These are phyloP conservation scores for Camponotus vicinus DNA, from an alignment of 1,140 invertebrate species.

Conservation along the genomic window DNA sequence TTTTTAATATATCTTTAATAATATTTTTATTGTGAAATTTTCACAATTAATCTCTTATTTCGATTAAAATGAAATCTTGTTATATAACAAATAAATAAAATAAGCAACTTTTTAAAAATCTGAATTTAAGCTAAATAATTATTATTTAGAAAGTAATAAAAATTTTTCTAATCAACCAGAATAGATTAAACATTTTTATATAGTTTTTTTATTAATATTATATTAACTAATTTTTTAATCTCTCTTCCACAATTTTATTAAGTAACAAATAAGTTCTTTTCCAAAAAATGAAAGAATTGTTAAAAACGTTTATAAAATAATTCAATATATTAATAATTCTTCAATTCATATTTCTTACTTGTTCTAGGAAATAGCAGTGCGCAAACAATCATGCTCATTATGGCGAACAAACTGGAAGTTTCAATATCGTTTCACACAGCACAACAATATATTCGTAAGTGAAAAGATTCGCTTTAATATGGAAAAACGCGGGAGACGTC, in stretches of 20 bases:
- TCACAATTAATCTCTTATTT: not conserved
- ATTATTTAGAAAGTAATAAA: not conserved
- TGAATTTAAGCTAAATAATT: not conserved
- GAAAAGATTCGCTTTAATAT: slow-evolving; percentile 35
- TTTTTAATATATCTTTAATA: not conserved
- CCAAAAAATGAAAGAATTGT: not conserved
- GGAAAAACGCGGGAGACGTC: not conserved
- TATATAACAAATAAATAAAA: not conserved
- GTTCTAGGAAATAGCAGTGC: not conserved
- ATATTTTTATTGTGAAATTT: not conserved
- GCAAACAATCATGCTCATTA: not conserved
- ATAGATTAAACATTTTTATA: too few relatives aligned
- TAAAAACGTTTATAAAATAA: not conserved
- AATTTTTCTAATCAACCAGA: not conserved
- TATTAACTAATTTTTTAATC: not conserved
- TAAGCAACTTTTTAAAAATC: not conserved
- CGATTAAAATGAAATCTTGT: not conserved
- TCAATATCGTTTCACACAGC: not conserved
- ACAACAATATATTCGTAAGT: not conserved
- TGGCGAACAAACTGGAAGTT: not conserved
- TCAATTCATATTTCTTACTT: not conserved
- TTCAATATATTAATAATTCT: not conserved
- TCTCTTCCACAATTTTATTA: not conserved
- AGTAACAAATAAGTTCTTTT: slow-evolving; percentile 3
- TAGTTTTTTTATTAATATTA: not conserved